Evolutionary conservation across 2,797 vertebrate species (phyloP).

Genomic region (Melanotaenia boesemani): DNA sequence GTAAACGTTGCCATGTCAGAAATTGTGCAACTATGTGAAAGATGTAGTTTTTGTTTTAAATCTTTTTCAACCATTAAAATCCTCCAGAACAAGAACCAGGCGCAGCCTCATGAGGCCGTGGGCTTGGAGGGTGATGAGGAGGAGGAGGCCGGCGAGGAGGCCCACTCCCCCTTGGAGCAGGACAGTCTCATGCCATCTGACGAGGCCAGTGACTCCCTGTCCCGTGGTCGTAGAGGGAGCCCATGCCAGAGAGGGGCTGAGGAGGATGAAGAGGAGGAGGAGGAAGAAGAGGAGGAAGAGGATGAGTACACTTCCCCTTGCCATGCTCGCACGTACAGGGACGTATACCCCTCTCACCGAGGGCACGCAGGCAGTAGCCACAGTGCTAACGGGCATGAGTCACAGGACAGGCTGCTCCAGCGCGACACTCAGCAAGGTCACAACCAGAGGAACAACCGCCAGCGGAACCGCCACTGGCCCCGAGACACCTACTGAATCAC

Average conservation of each 20-base stretch:
- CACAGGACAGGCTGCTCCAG: constrained; percentile 89
- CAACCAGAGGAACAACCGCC: constrained; percentile 93
- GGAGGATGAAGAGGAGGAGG: constrained; percentile 82
- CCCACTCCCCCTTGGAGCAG: constrained; percentile 91
- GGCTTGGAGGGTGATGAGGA: constrained; percentile 76
- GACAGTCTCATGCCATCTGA: constrained; percentile 97
- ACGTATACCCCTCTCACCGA: constrained; percentile 91
- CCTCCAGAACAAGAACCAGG: constrained; percentile 87
- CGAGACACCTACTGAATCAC: constrained; percentile 91
- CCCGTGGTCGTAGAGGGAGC: constrained; percentile 86
- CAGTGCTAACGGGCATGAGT: constrained; percentile 90
- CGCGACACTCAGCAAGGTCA: constrained; percentile 89
- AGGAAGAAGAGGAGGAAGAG: constrained; percentile 76
- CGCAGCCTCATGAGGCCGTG: constrained; percentile 72
- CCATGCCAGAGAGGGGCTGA: constrained; percentile 85
- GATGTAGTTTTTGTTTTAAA: constrained; percentile 23
- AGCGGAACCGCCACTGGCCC: constrained; percentile 93
- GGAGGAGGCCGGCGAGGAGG: constrained; percentile 83
- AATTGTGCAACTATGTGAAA: constrained; percentile 13
- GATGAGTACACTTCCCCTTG: constrained; percentile 79
- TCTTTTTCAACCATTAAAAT: neutral
- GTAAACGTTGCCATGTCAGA: constrained; percentile 22
- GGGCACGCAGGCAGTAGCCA: constrained; percentile 87
- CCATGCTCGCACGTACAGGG: constrained; percentile 86
- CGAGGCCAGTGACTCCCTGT: constrained; percentile 91